Evolutionary conservation across 2,888 invertebrate species (phyloP), one percentile per base, ranked within the genome.

Genomic region (Anagyrus pseudococci): DNA sequence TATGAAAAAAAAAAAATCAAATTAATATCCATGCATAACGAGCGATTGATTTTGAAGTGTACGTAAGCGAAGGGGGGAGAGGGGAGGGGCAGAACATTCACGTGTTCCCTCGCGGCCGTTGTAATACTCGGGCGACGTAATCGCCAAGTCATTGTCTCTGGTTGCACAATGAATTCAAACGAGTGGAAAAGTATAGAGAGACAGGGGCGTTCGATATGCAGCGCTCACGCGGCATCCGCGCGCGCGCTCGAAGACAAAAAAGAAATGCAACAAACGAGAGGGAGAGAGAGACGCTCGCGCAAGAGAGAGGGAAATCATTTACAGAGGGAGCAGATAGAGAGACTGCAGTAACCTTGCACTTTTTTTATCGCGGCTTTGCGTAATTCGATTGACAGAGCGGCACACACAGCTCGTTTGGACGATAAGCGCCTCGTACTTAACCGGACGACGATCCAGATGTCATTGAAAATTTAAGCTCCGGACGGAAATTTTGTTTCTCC

Each of bases 141-240:
- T 58, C 49, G 43, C 48, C 25, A 43, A 58, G 53, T 62, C 46
- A 62, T 62, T 62, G 48, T 62, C 43, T 58, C 41, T n/a, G 20
- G 26, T 58, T 58, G 53, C 47, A 54, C 47, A 58, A 62, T 53
- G 53, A 58, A 58, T 62, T 48, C 25, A 33, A 59, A 48, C 44
- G 58, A 58, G 13, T 19, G 19, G 37, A 26, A 57, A 58, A 43
- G 20, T 10, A 44, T 58, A 25, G 46, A 50, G n/a, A n/a, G n/a
- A 52, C 46, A 19, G 22, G 20, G 10, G 19, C 33, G 23, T 37
- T 37, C 41, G 44, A 33, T 17, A 17, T 41, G 13, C 10, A n/a
- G n/a, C n/a, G n/a, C n/a, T n/a, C n/a, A n/a, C n/a, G 20, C 47
- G 3, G 1, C 48, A 17, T n/a, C n/a, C 50, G 17, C 40, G 8